Conservation (phyloP, 2,888 invertebrate genomes). For the Brenthis daphne region DNA sequence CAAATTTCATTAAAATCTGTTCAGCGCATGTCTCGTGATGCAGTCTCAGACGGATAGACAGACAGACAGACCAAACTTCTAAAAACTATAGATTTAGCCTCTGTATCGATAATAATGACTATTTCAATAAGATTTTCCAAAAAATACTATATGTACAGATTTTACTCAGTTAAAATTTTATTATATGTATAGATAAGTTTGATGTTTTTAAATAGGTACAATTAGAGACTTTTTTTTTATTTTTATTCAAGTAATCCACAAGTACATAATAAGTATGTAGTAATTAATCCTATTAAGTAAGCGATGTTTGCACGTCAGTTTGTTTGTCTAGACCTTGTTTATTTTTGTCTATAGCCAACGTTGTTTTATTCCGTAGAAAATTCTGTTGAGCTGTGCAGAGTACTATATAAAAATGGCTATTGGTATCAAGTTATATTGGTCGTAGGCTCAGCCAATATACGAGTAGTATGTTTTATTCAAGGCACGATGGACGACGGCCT, state of each 20-base stretch:
- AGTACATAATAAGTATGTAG: slow-evolving; percentile 17
- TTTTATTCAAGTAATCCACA: not conserved
- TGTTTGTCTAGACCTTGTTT: slow-evolving; percentile 42
- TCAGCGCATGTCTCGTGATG: too few relatives aligned
- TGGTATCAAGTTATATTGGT: slow-evolving; percentile 50
- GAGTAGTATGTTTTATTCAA: slow-evolving; percentile 81
- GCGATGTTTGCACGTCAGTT: slow-evolving; percentile 57
- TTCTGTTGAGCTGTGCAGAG: slow-evolving; percentile 34
- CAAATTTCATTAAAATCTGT: too few relatives aligned
- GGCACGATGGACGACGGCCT: slow-evolving; percentile 64
- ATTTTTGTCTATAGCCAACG: slow-evolving; percentile 31
- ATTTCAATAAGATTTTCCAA: too few relatives aligned
- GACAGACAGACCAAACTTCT: too few relatives aligned
- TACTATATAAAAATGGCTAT: not conserved
- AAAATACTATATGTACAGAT: too few relatives aligned
- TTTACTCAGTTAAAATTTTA: too few relatives aligned
- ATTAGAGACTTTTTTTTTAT: not conserved
- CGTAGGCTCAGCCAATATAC: slow-evolving; percentile 52
- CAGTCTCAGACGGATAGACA: too few relatives aligned
- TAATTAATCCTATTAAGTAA: slow-evolving; percentile 60
- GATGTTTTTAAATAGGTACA: too few relatives aligned
- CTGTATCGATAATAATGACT: too few relatives aligned
- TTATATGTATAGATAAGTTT: too few relatives aligned
- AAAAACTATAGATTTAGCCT: too few relatives aligned
- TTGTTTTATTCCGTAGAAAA: slow-evolving; percentile 43